Conservation (phyloP, 2,888 invertebrate species). For the Sussaba pulchella region DNA sequence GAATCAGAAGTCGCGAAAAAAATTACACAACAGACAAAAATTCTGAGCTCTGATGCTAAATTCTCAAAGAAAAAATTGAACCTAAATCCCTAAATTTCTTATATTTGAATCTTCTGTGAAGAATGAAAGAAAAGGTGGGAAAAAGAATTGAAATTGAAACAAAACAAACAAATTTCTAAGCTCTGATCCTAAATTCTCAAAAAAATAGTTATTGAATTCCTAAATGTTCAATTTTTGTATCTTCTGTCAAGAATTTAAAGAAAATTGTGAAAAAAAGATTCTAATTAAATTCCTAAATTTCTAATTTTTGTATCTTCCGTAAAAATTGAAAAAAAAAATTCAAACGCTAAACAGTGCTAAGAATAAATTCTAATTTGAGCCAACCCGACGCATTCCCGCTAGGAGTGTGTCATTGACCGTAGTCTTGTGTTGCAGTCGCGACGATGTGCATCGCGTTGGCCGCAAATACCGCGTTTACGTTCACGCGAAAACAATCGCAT, state of each 20-base stretch:
- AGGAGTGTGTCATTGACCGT: conserved; percentile 45
- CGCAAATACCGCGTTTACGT: conserved; percentile 1
- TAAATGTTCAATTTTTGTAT: neutral
- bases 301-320: no score
- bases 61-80: no score
- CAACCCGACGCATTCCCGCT: conserved; percentile 11
- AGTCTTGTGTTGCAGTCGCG: neutral
- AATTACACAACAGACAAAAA: no score
- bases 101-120: neutral
- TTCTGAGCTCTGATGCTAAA: no score
- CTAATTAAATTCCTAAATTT: no score
- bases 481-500: conserved; percentile 29
- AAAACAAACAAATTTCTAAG: neutral
- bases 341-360: conserved; percentile 12
- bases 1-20: no score
- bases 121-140: neutral
- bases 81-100: no score
- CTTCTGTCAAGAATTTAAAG: neutral
- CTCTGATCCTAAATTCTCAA: neutral
- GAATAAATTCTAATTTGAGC: neutral
- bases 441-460: conserved; percentile 30
- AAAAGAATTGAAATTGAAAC: neutral
- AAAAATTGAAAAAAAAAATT: no score
- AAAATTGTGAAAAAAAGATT: no score
- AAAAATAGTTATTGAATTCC: neutral